Base-by-base conservation (phyloP, 2,797 vertebrate species). In the Scolopax rusticola region DNA sequence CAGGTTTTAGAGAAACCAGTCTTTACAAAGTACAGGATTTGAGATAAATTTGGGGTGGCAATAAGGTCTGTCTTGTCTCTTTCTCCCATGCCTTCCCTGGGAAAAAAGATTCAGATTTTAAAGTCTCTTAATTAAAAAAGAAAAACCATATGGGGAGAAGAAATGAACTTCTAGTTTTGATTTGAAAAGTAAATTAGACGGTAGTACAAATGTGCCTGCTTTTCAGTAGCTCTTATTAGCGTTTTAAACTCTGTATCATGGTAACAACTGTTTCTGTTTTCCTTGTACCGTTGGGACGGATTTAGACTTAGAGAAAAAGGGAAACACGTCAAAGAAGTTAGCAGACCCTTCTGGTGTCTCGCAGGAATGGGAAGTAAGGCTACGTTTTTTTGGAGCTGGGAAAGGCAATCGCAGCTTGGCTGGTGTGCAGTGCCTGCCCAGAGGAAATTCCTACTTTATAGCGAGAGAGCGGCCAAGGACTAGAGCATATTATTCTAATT, bases 361-460 rank as follows among this genome's bases (percentile, higher is more conserved):
- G 6, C 51, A 91, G 81, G 56, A 97, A 84, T 89, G 59, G 64
- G 91, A 96, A 96, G 30, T 74, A 92, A 93, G 76, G 85, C 41
- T 87, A 11, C 41, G 6, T 80, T 91, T 69, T 95, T 95, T 70
- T 90, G 84, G 82, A 94, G 51, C 88, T 89, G 82, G 84, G 82
- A 92, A 11, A 30, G 92, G 40, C 38, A 84, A 51, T 91, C 1
- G 1, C 70, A 94, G 84, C 56, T 96, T 86, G 63, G 80, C 75
- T 77, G 80, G 43, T 91, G 56, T 76, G 23, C 61, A 57, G 33
- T 91, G 82, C 60, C 74, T 88, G 85, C 86, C 83, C 93, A 87
- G 83, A 95, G 87, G 96, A 97, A 97, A 96, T 97, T 96, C 87
- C 90, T 92, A 15, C 57, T 95, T 95, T 89, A 61, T 59, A 90